Conservation (phyloP, 2,888 invertebrate genomes). For the Chymomyza amoena region DNA sequence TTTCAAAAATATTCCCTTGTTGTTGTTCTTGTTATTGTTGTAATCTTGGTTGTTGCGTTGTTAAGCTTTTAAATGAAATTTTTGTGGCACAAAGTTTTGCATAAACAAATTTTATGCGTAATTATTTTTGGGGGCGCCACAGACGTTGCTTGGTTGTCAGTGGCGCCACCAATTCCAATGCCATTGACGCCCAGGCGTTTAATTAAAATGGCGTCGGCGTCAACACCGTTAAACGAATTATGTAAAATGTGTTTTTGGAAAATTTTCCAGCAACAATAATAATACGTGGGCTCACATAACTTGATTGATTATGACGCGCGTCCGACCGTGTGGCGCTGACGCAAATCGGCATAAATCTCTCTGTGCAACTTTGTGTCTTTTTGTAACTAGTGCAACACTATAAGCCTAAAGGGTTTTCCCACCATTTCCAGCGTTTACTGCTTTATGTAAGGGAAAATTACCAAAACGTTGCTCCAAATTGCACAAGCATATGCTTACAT, state of each 20-base stretch:
- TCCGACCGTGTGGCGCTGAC: slow-evolving; percentile 37
- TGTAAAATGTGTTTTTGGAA: slow-evolving; percentile 30
- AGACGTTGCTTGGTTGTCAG: neutral
- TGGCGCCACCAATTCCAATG: slow-evolving; percentile 14
- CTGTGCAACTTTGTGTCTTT: neutral
- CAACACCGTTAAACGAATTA: slow-evolving; percentile 20
- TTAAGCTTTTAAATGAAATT: neutral
- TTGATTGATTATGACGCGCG: slow-evolving; percentile 56
- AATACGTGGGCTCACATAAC: neutral
- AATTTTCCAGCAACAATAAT: neutral
- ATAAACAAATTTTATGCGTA: slow-evolving; percentile 2
- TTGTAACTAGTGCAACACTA: neutral
- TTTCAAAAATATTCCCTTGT: neutral
- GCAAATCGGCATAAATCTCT: slow-evolving; percentile 44
- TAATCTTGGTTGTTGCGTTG: neutral
- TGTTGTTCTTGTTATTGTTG: neutral
- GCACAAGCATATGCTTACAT: neutral
- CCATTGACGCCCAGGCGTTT: neutral
- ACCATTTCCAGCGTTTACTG: neutral
- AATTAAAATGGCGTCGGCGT: slow-evolving; percentile 11
- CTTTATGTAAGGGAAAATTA: slow-evolving; percentile 60
- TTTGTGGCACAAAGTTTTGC: neutral
- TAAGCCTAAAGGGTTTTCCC: slow-evolving; percentile 13
- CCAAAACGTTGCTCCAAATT: slow-evolving; percentile 4
- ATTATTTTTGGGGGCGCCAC: slow-evolving; percentile 14